Conservation (phyloP, 2,113 vertebrate species). For the Nibea coibor region DNA sequence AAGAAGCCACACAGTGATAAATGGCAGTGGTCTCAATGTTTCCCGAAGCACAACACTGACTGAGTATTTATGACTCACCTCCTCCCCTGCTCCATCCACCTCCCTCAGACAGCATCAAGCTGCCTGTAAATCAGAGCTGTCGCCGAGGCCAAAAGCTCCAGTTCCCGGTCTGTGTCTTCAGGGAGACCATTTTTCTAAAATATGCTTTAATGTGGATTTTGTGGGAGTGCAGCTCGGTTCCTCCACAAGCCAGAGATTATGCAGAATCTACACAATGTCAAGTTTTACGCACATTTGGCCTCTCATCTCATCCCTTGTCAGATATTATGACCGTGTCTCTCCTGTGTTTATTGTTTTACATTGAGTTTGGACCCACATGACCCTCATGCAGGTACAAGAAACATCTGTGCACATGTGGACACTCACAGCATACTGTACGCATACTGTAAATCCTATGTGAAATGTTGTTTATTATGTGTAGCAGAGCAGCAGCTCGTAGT, state of each 20-base stretch:
- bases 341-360: conserved; percentile 30
- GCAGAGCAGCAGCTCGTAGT: conserved; percentile 19
- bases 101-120: conserved; percentile 52
- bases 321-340: conserved; percentile 11
- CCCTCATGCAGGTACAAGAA: background rate
- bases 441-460: conserved; percentile 27
- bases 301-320: conserved; percentile 15
- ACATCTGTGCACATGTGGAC: background rate
- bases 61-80: conserved; percentile 70
- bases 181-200: conserved; percentile 42
- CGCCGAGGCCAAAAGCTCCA: conserved; percentile 47
- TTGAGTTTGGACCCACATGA: conserved; percentile 4
- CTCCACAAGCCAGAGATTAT: conserved; percentile 16
- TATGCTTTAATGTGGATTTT: conserved; percentile 28
- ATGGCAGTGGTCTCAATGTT: conserved; percentile 43
- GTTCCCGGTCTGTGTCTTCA: conserved; percentile 41
- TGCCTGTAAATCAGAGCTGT: conserved; percentile 70
- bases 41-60: conserved; percentile 59
- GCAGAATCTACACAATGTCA: conserved; percentile 25
- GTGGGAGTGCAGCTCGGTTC: conserved; percentile 21
- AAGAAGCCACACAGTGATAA: conserved; percentile 63
- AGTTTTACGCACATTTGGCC: conserved; percentile 15
- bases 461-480: conserved; percentile 63
- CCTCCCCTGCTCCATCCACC: conserved; percentile 44
- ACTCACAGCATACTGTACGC: background rate